Conservation (phyloP, 2,113 vertebrate species). For the Spizaetus ornatus region DNA sequence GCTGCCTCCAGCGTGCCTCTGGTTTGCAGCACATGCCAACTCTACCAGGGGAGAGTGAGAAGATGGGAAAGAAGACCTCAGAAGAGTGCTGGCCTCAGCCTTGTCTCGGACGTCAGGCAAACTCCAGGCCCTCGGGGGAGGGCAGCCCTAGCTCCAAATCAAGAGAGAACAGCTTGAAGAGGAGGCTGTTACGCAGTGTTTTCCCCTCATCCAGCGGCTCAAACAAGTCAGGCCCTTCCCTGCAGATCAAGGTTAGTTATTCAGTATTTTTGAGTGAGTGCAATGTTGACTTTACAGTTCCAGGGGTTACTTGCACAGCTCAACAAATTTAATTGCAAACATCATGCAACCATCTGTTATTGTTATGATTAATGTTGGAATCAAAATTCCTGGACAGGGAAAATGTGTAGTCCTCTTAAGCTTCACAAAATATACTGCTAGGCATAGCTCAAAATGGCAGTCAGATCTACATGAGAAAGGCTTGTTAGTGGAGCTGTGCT, state of each 20-base stretch:
- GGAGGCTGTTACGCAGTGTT: conserved; percentile 68
- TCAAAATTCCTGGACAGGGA: not conserved
- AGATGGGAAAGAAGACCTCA: conserved; percentile 60
- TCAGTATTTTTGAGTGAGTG: not conserved
- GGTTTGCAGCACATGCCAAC: conserved; percentile 3
- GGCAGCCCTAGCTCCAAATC: conserved; percentile 74
- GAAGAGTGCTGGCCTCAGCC: conserved; percentile 81
- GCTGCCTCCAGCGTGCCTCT: conserved; percentile 52
- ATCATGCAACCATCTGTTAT: not conserved
- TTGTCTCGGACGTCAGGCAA: conserved; percentile 77
- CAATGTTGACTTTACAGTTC: not conserved
- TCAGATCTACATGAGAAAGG: not conserved
- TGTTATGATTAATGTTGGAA: not conserved
- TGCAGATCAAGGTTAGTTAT: conserved; percentile 70
- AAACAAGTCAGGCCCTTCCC: conserved; percentile 48
- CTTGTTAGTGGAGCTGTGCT: not conserved
- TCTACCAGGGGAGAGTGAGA: conserved; percentile 45
- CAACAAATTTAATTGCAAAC: not conserved
- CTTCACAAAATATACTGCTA: not conserved
- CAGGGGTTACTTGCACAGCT: not conserved
- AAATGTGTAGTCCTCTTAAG: accelerated
- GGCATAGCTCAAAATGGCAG: not conserved
- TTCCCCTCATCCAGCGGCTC: conserved; percentile 59
- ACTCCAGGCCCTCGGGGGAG: conserved; percentile 64
- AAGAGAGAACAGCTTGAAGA: conserved; percentile 74